phyloP scores from a whole-genome alignment of 2,113 vertebrate genomes.

The Sitta europaea region DNA sequence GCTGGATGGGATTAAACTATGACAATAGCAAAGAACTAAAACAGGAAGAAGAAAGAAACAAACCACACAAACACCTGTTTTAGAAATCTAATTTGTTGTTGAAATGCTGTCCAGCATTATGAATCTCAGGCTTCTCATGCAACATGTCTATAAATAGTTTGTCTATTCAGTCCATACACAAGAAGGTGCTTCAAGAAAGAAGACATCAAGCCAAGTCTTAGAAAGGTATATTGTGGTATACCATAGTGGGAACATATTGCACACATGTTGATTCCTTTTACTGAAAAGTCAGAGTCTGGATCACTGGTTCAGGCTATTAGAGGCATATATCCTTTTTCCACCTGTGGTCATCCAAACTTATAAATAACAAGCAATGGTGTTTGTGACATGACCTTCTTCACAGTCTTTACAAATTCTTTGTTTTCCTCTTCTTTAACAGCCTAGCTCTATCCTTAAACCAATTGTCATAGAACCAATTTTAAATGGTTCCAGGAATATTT shows the following conservation, averaged over 20 bases:
- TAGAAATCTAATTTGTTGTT: not conserved
- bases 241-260: not conserved
- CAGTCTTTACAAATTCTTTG: not conserved
- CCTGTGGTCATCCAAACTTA: not conserved
- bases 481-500: not conserved
- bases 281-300: not conserved
- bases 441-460: not conserved
- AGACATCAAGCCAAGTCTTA: not conserved
- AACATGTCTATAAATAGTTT: not conserved
- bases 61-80: not conserved
- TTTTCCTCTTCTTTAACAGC: not conserved
- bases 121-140: not conserved
- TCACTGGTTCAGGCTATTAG: not conserved
- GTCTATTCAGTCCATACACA: not conserved
- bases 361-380: not conserved
- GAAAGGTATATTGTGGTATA: not conserved
- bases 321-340: not conserved
- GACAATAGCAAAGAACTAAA: not conserved
- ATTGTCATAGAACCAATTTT: not conserved
- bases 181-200: not conserved
- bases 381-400: not conserved
- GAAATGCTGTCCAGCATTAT: not conserved
- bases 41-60: not conserved
- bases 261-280: not conserved
- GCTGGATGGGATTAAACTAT: rapidly evolving